These are phyloP conservation scores for Danio choprae DNA, from an alignment of 2,797 vertebrate species.

Conservation along the genomic window DNA sequence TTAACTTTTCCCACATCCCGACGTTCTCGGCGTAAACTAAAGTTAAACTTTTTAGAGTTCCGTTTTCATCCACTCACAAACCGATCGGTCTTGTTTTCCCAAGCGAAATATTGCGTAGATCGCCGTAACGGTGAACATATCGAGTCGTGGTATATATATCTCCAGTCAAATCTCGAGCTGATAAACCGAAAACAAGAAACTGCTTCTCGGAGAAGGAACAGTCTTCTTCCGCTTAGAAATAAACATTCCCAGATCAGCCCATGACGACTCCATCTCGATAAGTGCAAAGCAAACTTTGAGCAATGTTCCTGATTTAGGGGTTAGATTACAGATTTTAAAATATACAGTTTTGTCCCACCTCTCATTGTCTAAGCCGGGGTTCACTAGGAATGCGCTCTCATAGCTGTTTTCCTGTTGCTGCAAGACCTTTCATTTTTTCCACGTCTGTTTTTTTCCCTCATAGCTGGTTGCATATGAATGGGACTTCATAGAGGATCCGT, in stretches of 20 bases:
- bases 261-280: conserved; percentile 48
- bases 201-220: conserved; percentile 40
- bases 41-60: conserved; percentile 13
- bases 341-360: conserved; percentile 77
- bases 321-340: conserved; percentile 75
- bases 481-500: conserved; percentile 60
- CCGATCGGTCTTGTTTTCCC: background rate
- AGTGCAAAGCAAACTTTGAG: conserved; percentile 53
- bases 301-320: conserved; percentile 66
- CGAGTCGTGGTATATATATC: conserved; percentile 54
- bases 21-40: conserved; percentile 40
- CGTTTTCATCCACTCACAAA: background rate
- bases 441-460: conserved; percentile 62
- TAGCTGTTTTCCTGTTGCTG: conserved; percentile 82
- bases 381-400: conserved; percentile 79
- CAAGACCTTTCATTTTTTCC: conserved; percentile 76
- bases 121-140: background rate
- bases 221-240: conserved; percentile 64
- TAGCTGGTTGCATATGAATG: conserved; percentile 65
- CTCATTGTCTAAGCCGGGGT: conserved; percentile 76
- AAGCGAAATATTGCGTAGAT: background rate
- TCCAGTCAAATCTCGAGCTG: conserved; percentile 72
- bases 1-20: conserved; percentile 67
- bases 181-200: conserved; percentile 68
- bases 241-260: conserved; percentile 49